Base-by-base conservation (phyloP, 2,888 invertebrate genomes). In the Campoplex capitator region DNA sequence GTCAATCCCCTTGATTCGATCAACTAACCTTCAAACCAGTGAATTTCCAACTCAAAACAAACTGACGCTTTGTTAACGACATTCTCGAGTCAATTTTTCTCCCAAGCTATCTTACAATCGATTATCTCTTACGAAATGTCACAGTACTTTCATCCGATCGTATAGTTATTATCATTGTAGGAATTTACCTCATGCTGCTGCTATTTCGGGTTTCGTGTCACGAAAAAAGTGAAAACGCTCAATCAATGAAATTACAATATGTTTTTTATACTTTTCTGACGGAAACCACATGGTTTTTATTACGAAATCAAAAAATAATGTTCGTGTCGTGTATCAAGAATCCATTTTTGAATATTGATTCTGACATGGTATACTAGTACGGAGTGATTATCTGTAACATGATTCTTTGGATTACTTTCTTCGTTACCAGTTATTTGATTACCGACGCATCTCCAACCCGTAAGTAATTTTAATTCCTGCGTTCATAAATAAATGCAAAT, bases 361-460 rank as follows among this genome's bases (percentile, higher is more conserved):
- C n/a, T n/a, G 79, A 68, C 67, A 68, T 79, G 58, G 16, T 48
- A n/a, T 38, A 54, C 68, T 62, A 51, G 32, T 18, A 28, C 32
- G n/a, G 18, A 58, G 80, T 35, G n/a, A 80, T 62, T 28, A 54
- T 9, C 62, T 67, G 67, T 77, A 85, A 82, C 77, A 85, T 85
- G 85, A 45, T 82, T 77, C 54, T 78, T 77, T 82, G 85, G 77
- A 74, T 85, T 58, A 68, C 51, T 74, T 74, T 85, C 56, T 74
- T 85, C 13, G 28, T 78, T 23, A 35, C 58, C n/a, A 73, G 67
- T 68, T 78, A 35, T 51, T 74, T 75, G 11, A 68, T 82, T 38
- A 68, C 65, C 35, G 65, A 73, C 32, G 75, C 84, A 11, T 65
- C 11, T 28, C 74, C 65, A 75, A 84, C 74, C n/a, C 45, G 86